These are phyloP conservation scores for Plusia festucae DNA, from an alignment of 2,888 invertebrate species.

Conservation along the genomic window DNA sequence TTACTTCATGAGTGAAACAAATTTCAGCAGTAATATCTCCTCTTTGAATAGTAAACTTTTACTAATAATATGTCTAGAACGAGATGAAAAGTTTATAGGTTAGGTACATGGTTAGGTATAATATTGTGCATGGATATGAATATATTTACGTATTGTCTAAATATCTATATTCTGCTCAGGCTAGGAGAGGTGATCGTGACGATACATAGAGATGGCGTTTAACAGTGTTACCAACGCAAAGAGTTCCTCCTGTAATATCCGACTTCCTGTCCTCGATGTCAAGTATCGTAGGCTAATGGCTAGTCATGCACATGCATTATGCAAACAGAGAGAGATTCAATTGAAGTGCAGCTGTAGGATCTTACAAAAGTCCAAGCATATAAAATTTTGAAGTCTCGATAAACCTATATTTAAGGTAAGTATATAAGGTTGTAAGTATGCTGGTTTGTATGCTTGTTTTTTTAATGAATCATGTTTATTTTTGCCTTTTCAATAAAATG, in stretches of 20 bases:
- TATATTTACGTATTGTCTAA: not conserved
- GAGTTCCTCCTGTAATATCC: constrained; percentile 49
- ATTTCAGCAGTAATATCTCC: not conserved
- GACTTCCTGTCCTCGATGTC: constrained; percentile 75
- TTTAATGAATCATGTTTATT: not conserved
- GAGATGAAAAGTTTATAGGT: not conserved
- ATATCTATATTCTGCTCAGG: not conserved
- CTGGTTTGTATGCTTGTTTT: not conserved
- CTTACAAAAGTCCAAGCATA: constrained; percentile 31
- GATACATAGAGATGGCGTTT: constrained; percentile 28
- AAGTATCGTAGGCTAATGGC: constrained; percentile 66
- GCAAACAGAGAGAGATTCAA: constrained; percentile 55
- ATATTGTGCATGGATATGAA: not conserved
- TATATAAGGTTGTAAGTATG: not conserved
- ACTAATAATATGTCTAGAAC: constrained; percentile 4
- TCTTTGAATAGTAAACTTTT: constrained; percentile 4
- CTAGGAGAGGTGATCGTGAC: constrained; percentile 28
- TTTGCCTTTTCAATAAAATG: not conserved
- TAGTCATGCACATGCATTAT: constrained; percentile 67
- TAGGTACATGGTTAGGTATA: no score
- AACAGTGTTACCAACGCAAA: constrained; percentile 30
- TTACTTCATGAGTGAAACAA: constrained; percentile 4
- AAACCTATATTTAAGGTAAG: constrained; percentile 5
- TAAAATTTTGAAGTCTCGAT: constrained; percentile 1
- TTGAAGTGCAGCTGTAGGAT: constrained; percentile 59